A percentile compares a stretch with the other conserved stretches of the same genome.
phyloP scores from a whole-genome alignment of 2,888 invertebrate genomes.

The Athrips mouffetella region DNA sequence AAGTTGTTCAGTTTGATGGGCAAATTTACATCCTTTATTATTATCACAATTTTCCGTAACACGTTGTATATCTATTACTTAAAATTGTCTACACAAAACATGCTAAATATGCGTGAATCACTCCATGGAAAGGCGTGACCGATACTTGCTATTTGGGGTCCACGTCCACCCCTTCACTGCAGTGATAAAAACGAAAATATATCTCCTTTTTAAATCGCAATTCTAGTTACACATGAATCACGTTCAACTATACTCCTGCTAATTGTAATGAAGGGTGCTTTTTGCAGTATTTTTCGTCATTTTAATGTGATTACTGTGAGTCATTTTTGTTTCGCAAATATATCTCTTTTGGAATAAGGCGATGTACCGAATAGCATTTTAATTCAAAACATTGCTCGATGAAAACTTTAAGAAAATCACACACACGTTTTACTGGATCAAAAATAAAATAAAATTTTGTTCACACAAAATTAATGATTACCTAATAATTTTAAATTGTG shows the following conservation, averaged over 20 bases:
- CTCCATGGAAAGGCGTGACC: conserved; percentile 1
- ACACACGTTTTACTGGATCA: too few relatives aligned
- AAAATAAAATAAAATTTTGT: too few relatives aligned
- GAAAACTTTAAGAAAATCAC: too few relatives aligned
- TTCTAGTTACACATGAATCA: conserved; percentile 33
- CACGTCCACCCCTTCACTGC: conserved; percentile 26
- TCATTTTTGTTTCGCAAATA: neutral
- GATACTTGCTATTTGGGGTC: neutral
- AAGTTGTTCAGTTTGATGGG: too few relatives aligned
- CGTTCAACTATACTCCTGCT: conserved; percentile 13
- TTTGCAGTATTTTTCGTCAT: conserved; percentile 3
- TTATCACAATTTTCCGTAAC: too few relatives aligned
- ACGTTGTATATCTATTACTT: too few relatives aligned
- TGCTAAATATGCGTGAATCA: conserved; percentile 20
- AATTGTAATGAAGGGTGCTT: conserved; percentile 13
- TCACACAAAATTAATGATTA: too few relatives aligned
- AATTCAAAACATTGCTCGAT: too few relatives aligned
- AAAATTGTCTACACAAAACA: too few relatives aligned
- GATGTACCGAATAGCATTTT: too few relatives aligned
- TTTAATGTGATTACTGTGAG: neutral
- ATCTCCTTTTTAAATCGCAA: conserved; percentile 33
- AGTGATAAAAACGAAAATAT: conserved; percentile 31
- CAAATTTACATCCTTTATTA: too few relatives aligned
- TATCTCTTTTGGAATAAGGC: neutral
- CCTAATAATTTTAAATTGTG: too few relatives aligned